phyloP scores from a whole-genome alignment of 2,113 vertebrate species.

The Dendrocopos noguchii region DNA sequence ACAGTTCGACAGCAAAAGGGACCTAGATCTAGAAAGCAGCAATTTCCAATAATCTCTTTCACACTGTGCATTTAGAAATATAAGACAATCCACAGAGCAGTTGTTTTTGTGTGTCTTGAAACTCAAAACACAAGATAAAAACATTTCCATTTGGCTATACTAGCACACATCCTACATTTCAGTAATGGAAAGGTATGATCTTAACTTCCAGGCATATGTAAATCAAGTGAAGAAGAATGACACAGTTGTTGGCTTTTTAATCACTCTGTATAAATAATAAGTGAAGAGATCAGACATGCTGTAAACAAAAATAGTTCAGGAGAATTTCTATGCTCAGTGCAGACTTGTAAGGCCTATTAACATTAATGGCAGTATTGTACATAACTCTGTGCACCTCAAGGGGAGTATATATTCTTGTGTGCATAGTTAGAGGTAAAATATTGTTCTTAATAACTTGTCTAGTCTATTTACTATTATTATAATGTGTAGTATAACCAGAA shows the following conservation, averaged over 20 bases:
- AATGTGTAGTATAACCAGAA: conserved; percentile 27
- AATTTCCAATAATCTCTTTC: background rate
- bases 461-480: conserved; percentile 36
- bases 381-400: conserved; percentile 17
- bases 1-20: background rate
- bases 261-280: background rate
- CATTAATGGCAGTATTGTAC: conserved; percentile 51
- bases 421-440: conserved; percentile 62
- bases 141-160: background rate
- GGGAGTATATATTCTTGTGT: conserved; percentile 47
- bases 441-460: conserved; percentile 53
- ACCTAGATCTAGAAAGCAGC: background rate
- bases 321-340: conserved; percentile 42
- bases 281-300: background rate
- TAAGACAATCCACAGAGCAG: background rate
- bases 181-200: background rate
- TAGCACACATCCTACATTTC: background rate
- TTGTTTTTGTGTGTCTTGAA: background rate
- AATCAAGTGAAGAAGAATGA: background rate
- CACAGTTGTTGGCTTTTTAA: background rate
- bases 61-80: background rate
- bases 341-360: conserved; percentile 60
- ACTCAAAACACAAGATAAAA: background rate
- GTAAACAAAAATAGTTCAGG: conserved; percentile 46
- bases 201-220: background rate